Evolutionary conservation across 2,888 invertebrate genomes (phyloP).

Genomic region (Drosophila testacea): DNA sequence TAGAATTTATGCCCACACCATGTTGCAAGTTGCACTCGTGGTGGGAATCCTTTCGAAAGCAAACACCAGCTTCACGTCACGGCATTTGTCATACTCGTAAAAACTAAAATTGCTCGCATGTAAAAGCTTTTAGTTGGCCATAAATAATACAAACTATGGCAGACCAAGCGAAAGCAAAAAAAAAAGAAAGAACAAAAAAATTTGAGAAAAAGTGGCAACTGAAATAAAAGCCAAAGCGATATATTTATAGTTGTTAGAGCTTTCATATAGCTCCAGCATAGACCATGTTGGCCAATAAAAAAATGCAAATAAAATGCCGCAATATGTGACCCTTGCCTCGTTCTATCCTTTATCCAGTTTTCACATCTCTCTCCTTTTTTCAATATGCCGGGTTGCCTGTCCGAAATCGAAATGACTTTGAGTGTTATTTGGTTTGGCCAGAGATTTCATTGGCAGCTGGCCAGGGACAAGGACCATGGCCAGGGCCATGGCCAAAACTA

Average conservation of each 20-base stretch:
- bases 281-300: constrained; percentile 44
- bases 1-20: constrained; percentile 77
- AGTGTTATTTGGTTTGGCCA: constrained; percentile 74
- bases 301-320: constrained; percentile 57
- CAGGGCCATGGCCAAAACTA: constrained; percentile 33
- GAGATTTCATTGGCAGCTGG: constrained; percentile 76
- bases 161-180: constrained; percentile 25
- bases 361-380: constrained; percentile 8
- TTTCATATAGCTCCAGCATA: constrained; percentile 5
- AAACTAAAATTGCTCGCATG: constrained; percentile 67
- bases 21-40: background rate
- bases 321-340: constrained; percentile 45
- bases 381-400: constrained; percentile 19
- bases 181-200: constrained; percentile 3
- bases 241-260: constrained; percentile 63
- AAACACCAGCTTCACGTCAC: background rate
- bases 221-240: constrained; percentile 62
- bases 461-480: constrained; percentile 40
- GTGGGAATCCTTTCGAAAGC: background rate
- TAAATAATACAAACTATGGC: constrained; percentile 75
- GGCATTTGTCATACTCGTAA: constrained; percentile 63
- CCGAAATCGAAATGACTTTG: constrained; percentile 73
- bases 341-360: constrained; percentile 3
- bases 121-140: constrained; percentile 77
- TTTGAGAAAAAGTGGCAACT: constrained; percentile 28